phyloP scores from a whole-genome alignment of 23 tunicate species.

The Ascidia mentula region DNA sequence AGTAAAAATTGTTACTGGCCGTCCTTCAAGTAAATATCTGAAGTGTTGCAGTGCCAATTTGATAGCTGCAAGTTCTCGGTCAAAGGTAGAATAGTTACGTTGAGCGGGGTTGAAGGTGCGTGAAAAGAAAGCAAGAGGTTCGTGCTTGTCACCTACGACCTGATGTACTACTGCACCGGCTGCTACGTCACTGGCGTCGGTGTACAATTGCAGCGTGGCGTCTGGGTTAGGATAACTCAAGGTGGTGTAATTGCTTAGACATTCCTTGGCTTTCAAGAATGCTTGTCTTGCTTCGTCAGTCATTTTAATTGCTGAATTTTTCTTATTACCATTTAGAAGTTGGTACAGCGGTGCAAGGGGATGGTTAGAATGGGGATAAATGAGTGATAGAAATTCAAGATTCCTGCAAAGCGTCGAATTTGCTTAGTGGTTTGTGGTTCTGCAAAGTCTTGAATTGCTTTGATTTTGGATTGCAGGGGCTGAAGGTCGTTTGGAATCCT shows the following conservation, averaged over 20 bases:
- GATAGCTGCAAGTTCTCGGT: neutral
- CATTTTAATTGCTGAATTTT: neutral
- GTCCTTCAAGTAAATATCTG: neutral
- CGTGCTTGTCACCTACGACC: neutral
- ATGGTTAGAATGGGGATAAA: neutral
- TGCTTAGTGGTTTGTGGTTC: neutral
- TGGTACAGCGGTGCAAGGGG: neutral
- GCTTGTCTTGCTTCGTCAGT: slow-evolving; percentile 8
- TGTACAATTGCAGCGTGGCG: neutral
- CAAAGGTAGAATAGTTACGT: neutral
- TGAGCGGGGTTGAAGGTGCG: neutral
- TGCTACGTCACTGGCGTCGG: neutral
- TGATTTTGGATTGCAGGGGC: neutral
- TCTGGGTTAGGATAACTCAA: neutral
- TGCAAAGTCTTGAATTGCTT: slow-evolving; percentile 11
- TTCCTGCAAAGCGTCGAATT: slow-evolving; percentile 3
- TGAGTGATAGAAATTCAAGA: neutral
- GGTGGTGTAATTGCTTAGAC: neutral
- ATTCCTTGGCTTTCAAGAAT: neutral
- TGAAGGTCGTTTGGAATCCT: neutral
- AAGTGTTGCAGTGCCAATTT: neutral
- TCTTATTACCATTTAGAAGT: neutral
- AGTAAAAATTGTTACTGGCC: neutral
- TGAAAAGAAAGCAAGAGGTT: neutral
- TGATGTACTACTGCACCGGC: neutral